Evolutionary conservation across 2,888 invertebrate species (phyloP), one percentile per base, ranked within the genome.

Genomic region (Camponotus fellah): DNA sequence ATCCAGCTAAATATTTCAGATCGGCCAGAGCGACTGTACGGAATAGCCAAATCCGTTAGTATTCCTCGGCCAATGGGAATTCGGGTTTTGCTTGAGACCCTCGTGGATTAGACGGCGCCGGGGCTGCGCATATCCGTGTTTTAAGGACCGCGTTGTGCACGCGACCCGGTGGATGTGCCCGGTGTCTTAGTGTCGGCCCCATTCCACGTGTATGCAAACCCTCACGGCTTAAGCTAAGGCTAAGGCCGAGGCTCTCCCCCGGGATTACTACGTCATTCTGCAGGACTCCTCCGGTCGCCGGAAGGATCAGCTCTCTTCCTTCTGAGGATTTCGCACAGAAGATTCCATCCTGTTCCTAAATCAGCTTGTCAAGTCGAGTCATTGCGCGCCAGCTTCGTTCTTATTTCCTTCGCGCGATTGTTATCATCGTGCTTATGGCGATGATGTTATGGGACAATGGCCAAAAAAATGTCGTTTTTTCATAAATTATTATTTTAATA

Each of bases 251-350:
- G 91, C 91, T 92, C 92, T 92, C 94, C 92, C 92, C 90, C 84
- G 93, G 94, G 94, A 94, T 94, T 94, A 94, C 94, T 92, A 91
- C 93, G 94, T 94, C 94, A 94, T 93, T 92, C 93, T 91, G 88
- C 86, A 90, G 92, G 91, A 90, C 89, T 90, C 79, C 91, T 92
- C 90, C 90, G 91, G 91, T 91, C 92, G 91, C 93, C 92, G 91
- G 92, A 92, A 92, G 93, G 92, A 92, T 93, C 92, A 92, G 92
- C 92, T 91, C 86, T 91, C 89, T 89, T 90, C 91, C 92, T 92
- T 91, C 91, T 88, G 88, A 92, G 91, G 91, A 92, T 93, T 93
- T 92, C 88, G 87, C 87, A 89, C 85, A 87, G 86, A 85, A 53
- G 49, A 89, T 86, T 88, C 87, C 86, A 83, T 86, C 88, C 85